Conservation (phyloP, 2,797 vertebrate genomes). For the Triplophysa bombifrons region DNA sequence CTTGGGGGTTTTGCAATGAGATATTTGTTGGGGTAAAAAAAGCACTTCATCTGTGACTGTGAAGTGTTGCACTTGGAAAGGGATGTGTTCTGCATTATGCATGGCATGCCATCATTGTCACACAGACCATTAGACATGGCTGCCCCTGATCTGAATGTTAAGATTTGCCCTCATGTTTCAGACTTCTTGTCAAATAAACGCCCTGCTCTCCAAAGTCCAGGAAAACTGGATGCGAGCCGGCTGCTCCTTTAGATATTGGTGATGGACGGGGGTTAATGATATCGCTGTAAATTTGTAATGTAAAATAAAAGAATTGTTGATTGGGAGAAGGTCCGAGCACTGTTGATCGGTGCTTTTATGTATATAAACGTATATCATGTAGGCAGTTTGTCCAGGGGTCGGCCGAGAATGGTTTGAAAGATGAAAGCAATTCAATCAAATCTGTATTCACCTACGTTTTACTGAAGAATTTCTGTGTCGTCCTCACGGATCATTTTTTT, state of each 20-base stretch:
- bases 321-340: constrained; percentile 77
- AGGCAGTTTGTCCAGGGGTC: constrained; percentile 79
- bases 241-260: constrained; percentile 59
- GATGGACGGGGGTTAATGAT: constrained; percentile 71
- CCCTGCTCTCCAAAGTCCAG: constrained; percentile 52
- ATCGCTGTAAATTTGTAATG: constrained; percentile 84
- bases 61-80: constrained; percentile 84
- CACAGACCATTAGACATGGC: constrained; percentile 90
- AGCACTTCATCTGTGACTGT: constrained; percentile 87
- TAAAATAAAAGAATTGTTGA: constrained; percentile 70
- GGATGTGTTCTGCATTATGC: constrained; percentile 94
- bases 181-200: constrained; percentile 74
- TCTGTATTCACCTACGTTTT: constrained; percentile 82
- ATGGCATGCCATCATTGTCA: constrained; percentile 97
- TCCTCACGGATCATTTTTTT: constrained; percentile 89
- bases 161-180: constrained; percentile 95
- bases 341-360: constrained; percentile 95
- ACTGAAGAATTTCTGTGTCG: constrained; percentile 96
- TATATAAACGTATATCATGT: constrained; percentile 85
- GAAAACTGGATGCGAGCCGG: constrained; percentile 59
- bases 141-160: constrained; percentile 98
- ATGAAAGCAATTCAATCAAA: constrained; percentile 98
- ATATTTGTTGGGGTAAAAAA: constrained; percentile 83
- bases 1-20: constrained; percentile 91
- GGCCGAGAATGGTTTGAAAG: constrained; percentile 86